phyloP scores from a whole-genome alignment of 2,113 vertebrate genomes.

The Cricetomys ansorgei region DNA sequence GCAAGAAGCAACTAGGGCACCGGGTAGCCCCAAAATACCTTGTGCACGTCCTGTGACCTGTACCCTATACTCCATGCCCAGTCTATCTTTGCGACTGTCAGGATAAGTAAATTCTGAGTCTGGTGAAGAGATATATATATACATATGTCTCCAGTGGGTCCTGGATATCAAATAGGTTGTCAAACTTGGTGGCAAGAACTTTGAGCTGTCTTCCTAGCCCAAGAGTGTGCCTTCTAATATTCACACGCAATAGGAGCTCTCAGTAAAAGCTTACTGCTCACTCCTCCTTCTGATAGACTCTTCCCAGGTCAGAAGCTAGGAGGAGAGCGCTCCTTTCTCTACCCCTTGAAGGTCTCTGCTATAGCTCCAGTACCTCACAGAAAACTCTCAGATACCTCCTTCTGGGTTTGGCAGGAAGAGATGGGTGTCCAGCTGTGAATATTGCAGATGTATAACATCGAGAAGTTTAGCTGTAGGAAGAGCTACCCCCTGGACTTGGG shows the following conservation, averaged over 20 bases:
- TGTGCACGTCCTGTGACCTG: neutral
- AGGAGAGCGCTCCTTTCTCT: neutral
- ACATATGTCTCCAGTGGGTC: no score
- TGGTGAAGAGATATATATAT: neutral
- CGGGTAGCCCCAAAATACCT: neutral
- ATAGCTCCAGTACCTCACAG: slow-evolving; percentile 78
- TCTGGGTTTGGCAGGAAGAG: neutral
- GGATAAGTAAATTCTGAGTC: neutral
- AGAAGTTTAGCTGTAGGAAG: slow-evolving; percentile 75
- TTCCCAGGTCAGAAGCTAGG: neutral
- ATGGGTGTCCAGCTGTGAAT: neutral
- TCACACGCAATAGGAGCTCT: neutral
- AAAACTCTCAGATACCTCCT: slow-evolving; percentile 53
- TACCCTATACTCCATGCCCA: accelerated
- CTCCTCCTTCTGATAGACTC: neutral
- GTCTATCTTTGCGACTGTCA: neutral
- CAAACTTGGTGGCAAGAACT: neutral
- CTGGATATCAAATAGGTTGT: neutral
- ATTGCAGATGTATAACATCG: slow-evolving; percentile 75
- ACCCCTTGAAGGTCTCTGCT: slow-evolving; percentile 68
- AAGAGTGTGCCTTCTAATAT: neutral
- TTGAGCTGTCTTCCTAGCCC: neutral
- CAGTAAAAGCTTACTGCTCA: neutral
- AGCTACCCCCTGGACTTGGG: neutral
- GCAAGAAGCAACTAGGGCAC: neutral